Evolutionary conservation across 2,888 invertebrate species (phyloP).

Genomic region (Chymomyza procnemis): DNA sequence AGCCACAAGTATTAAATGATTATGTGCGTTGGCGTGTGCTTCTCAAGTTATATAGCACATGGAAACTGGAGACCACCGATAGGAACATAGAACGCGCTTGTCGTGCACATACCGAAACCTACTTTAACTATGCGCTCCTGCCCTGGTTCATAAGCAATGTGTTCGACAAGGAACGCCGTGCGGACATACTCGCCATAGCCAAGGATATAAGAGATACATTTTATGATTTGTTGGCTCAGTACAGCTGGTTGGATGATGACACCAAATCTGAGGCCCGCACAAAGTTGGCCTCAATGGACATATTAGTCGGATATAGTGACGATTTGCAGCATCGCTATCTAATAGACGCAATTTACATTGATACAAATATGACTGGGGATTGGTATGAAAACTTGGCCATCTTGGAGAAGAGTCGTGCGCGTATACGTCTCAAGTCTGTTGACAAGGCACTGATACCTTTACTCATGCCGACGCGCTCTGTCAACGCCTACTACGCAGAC

Average conservation of each 20-base stretch:
- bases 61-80: constrained; percentile 52
- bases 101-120: constrained; percentile 60
- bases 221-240: constrained; percentile 63
- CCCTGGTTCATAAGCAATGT: constrained; percentile 74
- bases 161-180: constrained; percentile 63
- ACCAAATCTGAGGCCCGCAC: constrained; percentile 70
- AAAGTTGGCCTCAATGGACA: constrained; percentile 72
- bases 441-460: constrained; percentile 67
- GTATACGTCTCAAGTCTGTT: constrained; percentile 53
- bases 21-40: constrained; percentile 68
- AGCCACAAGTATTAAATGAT: constrained; percentile 35
- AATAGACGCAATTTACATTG: constrained; percentile 56
- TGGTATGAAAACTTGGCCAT: constrained; percentile 62
- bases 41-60: constrained; percentile 65
- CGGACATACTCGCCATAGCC: constrained; percentile 65
- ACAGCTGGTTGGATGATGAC: constrained; percentile 73
- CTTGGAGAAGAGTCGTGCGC: constrained; percentile 63
- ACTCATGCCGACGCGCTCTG: constrained; percentile 69
- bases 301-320: constrained; percentile 70
- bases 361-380: constrained; percentile 54
- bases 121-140: constrained; percentile 68
- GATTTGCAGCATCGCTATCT: constrained; percentile 61
- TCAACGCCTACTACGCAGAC: constrained; percentile 75
- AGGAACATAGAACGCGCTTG: constrained; percentile 54
- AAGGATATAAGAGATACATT: constrained; percentile 65